Evolutionary conservation across 2,113 vertebrate species (phyloP), one percentile per base, ranked within the genome.

Genomic region (Oreocharis arfaki): DNA sequence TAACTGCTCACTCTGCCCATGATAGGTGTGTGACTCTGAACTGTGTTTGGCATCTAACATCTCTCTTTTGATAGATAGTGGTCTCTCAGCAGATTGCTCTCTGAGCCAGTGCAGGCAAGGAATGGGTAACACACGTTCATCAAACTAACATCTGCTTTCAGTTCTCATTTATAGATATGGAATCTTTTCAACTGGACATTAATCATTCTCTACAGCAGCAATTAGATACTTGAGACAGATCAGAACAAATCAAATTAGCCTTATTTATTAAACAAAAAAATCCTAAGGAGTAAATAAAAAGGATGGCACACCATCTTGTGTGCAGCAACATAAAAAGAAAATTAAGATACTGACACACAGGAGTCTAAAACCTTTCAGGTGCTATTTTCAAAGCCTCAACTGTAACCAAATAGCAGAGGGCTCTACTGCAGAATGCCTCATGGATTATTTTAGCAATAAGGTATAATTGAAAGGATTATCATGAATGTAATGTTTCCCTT

Each of bases 391-490:
- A 87, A 90, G 90, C 63, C 76, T 79, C 32, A 37, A 53, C 76
- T 91, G 84, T 56, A 87, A 86, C 78, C 95, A 71, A 91, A 93
- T 52, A 85, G 94, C 85, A 84, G 33, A 94, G 88, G 78, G 75
- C 47, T 61, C 86, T 70, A 47, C 64, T 80, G 87, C 65, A 65
- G 53, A 95, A 90, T 86, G 89, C 92, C 85, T 76, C 6, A 37
- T 20, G 77, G 97, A 92, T 96, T 95, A 94, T 87, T 95, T 95
- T 97, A 95, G 95, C 96, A 93, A 95, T 83, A 91, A 97, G 93
- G 92, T 97, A 73, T 97, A 97, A 97, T 96, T 97, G 96, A 95
- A 96, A 90, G 95, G 97, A 98, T 98, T 98, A 97, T 76, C 70
- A 16, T 90, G 95, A 97, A 97, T 93, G 92, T 57, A 79, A 95